Evolutionary conservation across 2,888 invertebrate species (phyloP).

Genomic region (Lasiommata megera): DNA sequence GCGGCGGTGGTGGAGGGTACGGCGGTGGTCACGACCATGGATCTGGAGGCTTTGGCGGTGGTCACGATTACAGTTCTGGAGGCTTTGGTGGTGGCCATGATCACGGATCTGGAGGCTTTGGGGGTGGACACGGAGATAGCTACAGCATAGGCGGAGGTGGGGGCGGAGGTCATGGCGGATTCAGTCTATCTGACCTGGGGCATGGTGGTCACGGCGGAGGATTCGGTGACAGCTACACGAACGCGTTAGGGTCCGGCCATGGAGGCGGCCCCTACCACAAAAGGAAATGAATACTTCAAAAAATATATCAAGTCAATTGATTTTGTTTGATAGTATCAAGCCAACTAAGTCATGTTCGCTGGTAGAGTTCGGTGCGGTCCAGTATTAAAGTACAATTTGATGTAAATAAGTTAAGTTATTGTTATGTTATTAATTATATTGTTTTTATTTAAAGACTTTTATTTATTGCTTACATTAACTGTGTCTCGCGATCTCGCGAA

Average conservation of each 20-base stretch:
- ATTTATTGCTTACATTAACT: conserved; percentile 12
- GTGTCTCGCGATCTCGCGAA: background rate
- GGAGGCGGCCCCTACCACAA: conserved; percentile 73
- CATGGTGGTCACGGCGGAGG: conserved; percentile 42
- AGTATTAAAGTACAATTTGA: conserved; percentile 44
- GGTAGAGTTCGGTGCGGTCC: conserved; percentile 38
- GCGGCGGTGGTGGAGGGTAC: conserved; percentile 36
- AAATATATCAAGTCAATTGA: conserved; percentile 32
- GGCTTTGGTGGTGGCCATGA: conserved; percentile 26
- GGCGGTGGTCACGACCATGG: conserved; percentile 38
- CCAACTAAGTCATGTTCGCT: conserved; percentile 62
- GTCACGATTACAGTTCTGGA: conserved; percentile 35
- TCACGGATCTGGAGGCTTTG: conserved; percentile 21
- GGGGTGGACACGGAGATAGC: conserved; percentile 29
- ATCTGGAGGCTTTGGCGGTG: conserved; percentile 2
- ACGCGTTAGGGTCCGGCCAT: conserved; percentile 66
- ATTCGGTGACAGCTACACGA: conserved; percentile 65
- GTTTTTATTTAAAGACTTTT: conserved; percentile 44
- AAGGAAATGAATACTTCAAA: conserved; percentile 44
- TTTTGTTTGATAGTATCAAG: conserved; percentile 18
- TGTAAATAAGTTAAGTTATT: conserved; percentile 72
- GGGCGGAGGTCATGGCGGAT: conserved; percentile 33
- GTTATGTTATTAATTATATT: conserved; percentile 52
- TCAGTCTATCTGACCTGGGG: conserved; percentile 23
- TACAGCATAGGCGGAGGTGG: conserved; percentile 33